Conservation (phyloP, 2,797 vertebrate genomes). For the Bradypus variegatus region DNA sequence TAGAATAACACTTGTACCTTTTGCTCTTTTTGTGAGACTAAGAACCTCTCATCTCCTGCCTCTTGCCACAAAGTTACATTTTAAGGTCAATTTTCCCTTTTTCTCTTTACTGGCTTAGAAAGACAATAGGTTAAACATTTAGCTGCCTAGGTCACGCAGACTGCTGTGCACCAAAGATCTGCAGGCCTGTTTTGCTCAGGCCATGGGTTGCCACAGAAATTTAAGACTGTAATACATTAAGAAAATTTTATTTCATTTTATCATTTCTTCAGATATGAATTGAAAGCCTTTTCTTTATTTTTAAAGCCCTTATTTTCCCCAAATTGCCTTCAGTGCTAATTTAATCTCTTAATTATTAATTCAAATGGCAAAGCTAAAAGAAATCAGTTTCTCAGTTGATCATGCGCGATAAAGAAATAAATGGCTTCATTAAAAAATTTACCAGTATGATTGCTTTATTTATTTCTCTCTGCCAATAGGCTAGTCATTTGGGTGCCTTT, state of each 20-base stretch:
- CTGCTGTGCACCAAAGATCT: too few relatives aligned
- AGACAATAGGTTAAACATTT: too few relatives aligned
- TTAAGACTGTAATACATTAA: background rate
- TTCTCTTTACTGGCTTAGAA: too few relatives aligned
- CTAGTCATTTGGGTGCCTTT: background rate
- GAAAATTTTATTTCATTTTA: constrained; percentile 40
- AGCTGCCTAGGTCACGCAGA: too few relatives aligned
- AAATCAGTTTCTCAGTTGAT: background rate
- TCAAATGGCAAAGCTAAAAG: constrained; percentile 36
- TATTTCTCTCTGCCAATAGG: background rate
- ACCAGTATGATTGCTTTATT: background rate
- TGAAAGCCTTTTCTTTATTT: constrained; percentile 30
- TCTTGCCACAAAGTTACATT: too few relatives aligned
- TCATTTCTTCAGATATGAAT: constrained; percentile 20
- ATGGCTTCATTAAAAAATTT: background rate
- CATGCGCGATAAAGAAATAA: background rate
- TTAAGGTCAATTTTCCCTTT: too few relatives aligned
- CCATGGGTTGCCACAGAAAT: background rate
- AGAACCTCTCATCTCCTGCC: too few relatives aligned
- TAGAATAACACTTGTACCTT: too few relatives aligned
- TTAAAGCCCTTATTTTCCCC: background rate
- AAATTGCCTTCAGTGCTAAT: constrained; percentile 33
- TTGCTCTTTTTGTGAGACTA: too few relatives aligned
- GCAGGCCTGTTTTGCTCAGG: too few relatives aligned
- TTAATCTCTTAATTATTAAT: constrained; percentile 40